Percentiles rank a stretch among this genome's conserved stretches.
Evolutionary conservation across 2,113 vertebrate genomes (phyloP).

Genomic region (Cyrtonyx montezumae): DNA sequence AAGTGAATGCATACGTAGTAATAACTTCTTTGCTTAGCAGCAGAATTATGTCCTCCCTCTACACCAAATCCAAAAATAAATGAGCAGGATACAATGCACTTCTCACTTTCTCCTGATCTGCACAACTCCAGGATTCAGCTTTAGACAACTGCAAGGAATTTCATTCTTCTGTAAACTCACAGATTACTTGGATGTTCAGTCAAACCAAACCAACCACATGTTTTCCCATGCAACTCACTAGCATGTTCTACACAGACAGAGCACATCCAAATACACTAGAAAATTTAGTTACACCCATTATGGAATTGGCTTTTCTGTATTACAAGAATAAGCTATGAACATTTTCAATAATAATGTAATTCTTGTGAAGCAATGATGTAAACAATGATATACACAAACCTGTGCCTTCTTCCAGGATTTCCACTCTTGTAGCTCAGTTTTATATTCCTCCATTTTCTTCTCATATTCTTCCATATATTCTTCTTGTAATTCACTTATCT

Average conservation of each 20-base stretch:
- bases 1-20: not conserved
- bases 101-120: not conserved
- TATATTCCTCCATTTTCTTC: slow-evolving; percentile 82
- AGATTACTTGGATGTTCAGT: not conserved
- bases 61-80: not conserved
- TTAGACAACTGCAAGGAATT: not conserved
- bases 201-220: not conserved
- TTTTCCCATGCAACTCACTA: not conserved
- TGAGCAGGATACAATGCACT: not conserved
- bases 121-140: not conserved
- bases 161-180: not conserved
- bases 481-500: slow-evolving; percentile 84
- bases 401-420: slow-evolving; percentile 88
- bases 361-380: not conserved
- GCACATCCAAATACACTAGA: not conserved
- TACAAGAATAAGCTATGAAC: not conserved
- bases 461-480: slow-evolving; percentile 85
- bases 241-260: not conserved
- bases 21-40: not conserved
- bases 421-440: slow-evolving; percentile 84
- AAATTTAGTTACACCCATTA: not conserved
- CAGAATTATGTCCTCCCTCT: not conserved
- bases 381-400: slow-evolving; percentile 70
- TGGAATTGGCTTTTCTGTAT: not conserved
- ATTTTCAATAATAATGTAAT: not conserved